Base-by-base conservation (phyloP, 2,113 vertebrate species). In the Varanus komodoensis region DNA sequence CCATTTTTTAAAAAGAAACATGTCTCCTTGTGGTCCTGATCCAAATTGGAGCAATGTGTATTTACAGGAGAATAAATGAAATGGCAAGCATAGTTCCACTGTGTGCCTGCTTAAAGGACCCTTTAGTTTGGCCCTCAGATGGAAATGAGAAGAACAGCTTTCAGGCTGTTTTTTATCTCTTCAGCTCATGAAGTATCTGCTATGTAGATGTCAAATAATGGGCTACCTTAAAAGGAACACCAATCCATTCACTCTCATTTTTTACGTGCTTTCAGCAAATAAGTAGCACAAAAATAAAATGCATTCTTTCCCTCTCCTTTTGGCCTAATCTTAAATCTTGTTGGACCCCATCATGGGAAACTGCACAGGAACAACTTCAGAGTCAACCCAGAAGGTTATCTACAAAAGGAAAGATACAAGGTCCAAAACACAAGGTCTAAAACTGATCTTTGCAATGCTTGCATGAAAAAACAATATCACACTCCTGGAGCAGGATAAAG, bases 161-260 rank as follows among this genome's bases (percentile, higher is more conserved):
- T 54, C 44, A 50, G 77, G 48, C 11, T 79, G 44, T 79, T 44
- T 48, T 25, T 50, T 48, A 80, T 25, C 69, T 25, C 25, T 17
- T 38, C 6, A 67, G n/a, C 82, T 83, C 17, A 38, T 23, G n/a
- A 83, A 19, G 5, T 32, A 6, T 44, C 83, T 21, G 38, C 29
- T 71, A n/a, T 50, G 81, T 71, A 74, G 29, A 57, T 78, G 14
- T 89, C 54, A 83, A 75, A 89, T 44, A 0, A 21, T 83, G 71
- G 82, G 68, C 71, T 79, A 27, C 1, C 0, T 3, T 29, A 69
- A 88, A 73, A 85, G 71, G 27, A 19, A 57, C 74, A 8, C 3
- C 75, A 73, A 27, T 11, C 17, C 79, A 82, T 54, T 89, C 25
- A 29, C 3, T 89, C 92, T 64, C 38, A 17, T 91, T 88, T 73